phyloP scores from a whole-genome alignment of 2,888 invertebrate genomes.

The Prosapia bicincta region DNA sequence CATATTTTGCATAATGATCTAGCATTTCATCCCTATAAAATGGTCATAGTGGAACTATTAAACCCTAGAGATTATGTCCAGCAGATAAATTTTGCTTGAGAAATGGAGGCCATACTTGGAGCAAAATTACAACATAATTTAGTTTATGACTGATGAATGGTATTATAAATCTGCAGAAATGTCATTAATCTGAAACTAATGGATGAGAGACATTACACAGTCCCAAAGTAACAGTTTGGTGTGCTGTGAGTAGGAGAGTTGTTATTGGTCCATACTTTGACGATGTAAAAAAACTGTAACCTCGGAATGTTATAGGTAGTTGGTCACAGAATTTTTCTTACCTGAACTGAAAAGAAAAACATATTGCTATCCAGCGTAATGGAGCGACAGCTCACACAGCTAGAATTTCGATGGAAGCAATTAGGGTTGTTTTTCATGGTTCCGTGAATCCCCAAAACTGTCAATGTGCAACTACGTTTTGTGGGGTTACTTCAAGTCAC shows the following conservation, averaged over 20 bases:
- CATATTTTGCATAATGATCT: slow-evolving; percentile 10
- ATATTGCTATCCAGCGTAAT: too few species aligned
- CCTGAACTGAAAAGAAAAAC: too few species aligned
- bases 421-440: background rate
- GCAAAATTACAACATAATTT: slow-evolving; percentile 5
- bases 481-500: background rate
- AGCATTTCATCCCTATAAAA: slow-evolving; percentile 16
- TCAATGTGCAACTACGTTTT: background rate
- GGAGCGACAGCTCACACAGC: too few species aligned
- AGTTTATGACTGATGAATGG: slow-evolving; percentile 15
- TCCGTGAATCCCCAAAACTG: background rate
- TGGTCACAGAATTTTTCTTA: too few species aligned
- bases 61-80: slow-evolving; percentile 7
- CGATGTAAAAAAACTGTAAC: too few species aligned
- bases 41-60: slow-evolving; percentile 11
- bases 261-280: too few species aligned
- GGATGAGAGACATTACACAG: too few species aligned
- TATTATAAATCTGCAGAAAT: slow-evolving; percentile 14
- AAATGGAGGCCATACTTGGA: slow-evolving; percentile 3
- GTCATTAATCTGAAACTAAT: background rate
- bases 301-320: too few species aligned
- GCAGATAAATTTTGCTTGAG: background rate
- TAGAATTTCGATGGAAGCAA: too few species aligned
- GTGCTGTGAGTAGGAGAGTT: too few species aligned
- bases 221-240: too few species aligned